A percentile compares a stretch with the other conserved stretches of the same genome.
These are phyloP conservation scores for Gallinago jamesoni DNA, from an alignment of 2,113 vertebrate genomes.

Conservation along the genomic window DNA sequence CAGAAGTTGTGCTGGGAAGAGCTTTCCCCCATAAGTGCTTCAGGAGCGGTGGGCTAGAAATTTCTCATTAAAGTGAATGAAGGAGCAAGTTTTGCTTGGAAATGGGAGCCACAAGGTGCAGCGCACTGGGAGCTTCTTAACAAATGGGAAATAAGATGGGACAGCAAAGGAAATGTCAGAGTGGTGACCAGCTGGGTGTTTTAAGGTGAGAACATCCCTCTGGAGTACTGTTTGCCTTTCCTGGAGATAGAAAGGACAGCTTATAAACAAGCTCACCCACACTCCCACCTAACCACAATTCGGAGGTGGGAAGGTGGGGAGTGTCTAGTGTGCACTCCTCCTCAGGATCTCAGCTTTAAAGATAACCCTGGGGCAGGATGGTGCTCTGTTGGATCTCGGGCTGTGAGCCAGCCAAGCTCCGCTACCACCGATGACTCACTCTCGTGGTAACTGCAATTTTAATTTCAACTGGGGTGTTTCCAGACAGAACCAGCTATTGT, in stretches of 20 bases:
- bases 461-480: background rate
- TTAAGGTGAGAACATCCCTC: background rate
- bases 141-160: background rate
- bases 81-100: background rate
- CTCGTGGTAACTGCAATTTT: background rate
- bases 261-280: background rate
- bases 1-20: background rate
- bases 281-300: background rate
- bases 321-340: background rate
- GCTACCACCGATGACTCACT: background rate
- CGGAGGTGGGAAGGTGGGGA: background rate
- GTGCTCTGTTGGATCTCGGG: background rate
- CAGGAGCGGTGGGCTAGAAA: background rate
- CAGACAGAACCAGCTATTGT: constrained; percentile 37
- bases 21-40: background rate
- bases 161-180: background rate
- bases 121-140: background rate
- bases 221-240: background rate
- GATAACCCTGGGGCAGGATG: background rate
- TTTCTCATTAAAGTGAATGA: background rate
- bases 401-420: background rate
- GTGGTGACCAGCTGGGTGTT: background rate
- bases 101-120: background rate
- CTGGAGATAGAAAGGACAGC: background rate
- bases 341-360: background rate